Conservation (phyloP, 1,140 invertebrate species). For the Prorops nasuta region DNA sequence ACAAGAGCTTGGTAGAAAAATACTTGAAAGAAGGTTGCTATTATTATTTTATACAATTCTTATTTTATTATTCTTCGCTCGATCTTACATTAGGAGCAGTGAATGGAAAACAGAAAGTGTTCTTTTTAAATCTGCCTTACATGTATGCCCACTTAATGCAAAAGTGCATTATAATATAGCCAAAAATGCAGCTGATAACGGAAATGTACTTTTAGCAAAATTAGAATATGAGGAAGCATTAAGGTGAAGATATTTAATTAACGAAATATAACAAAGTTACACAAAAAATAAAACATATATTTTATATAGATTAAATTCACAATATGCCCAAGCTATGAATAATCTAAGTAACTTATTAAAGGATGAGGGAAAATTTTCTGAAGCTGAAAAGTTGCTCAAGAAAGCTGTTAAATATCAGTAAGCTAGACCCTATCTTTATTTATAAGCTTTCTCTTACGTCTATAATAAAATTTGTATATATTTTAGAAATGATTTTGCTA, state of each 20-base stretch:
- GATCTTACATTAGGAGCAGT: constrained; percentile 68
- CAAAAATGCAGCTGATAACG: constrained; percentile 78
- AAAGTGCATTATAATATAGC: constrained; percentile 97
- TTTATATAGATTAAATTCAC: constrained; percentile 72
- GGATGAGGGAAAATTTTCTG: constrained; percentile 67
- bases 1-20: constrained; percentile 35
- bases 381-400: constrained; percentile 76
- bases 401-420: constrained; percentile 76
- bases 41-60: constrained; percentile 46
- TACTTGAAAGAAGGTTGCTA: constrained; percentile 28
- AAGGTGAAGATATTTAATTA: constrained; percentile 52
- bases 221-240: constrained; percentile 78
- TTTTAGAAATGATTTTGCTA: constrained; percentile 81
- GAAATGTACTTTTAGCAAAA: constrained; percentile 69
- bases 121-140: constrained; percentile 70
- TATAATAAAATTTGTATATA: constrained; percentile 14
- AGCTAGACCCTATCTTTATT: constrained; percentile 16
- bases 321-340: constrained; percentile 96
- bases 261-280: not conserved
- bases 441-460: not conserved
- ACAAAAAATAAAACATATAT: constrained; percentile 7
- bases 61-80: constrained; percentile 60
- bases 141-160: constrained; percentile 84
- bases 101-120: constrained; percentile 78
- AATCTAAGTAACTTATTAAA: constrained; percentile 93